These are phyloP conservation scores for Dorcus hopei DNA, from an alignment of 2,888 invertebrate genomes.

Conservation along the genomic window DNA sequence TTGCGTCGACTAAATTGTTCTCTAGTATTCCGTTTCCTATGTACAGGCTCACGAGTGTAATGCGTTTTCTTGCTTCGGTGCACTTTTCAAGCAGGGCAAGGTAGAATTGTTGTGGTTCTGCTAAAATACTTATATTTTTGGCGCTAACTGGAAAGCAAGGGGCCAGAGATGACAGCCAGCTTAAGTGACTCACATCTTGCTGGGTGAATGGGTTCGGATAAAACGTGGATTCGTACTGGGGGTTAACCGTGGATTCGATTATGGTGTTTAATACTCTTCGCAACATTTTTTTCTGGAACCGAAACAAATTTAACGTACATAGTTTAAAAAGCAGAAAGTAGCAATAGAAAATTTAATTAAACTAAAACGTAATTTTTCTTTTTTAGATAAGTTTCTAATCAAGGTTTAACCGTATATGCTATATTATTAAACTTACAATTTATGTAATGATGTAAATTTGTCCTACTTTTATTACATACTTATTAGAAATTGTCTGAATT, in stretches of 20 bases:
- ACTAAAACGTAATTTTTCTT: too few species aligned
- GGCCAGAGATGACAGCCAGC: constrained; percentile 60
- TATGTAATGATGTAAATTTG: too few species aligned
- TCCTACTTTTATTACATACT: too few species aligned
- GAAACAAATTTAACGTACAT: too few species aligned
- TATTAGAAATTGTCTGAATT: too few species aligned
- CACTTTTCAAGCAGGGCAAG: constrained; percentile 67
- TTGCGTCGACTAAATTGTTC: constrained; percentile 67
- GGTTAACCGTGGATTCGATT: constrained; percentile 37
- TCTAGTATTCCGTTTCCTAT: constrained; percentile 87
- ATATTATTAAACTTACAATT: too few species aligned
- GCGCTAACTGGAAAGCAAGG: constrained; percentile 70
- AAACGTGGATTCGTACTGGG: constrained; percentile 28
- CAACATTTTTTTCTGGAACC: constrained; percentile 33
- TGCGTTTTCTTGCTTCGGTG: constrained; percentile 62
- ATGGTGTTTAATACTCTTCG: constrained; percentile 41
- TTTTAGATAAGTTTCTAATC: too few species aligned
- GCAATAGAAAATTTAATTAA: too few species aligned
- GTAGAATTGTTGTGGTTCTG: constrained; percentile 76
- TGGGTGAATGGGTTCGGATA: constrained; percentile 41
- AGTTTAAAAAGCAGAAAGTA: too few species aligned
- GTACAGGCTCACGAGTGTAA: constrained; percentile 87
- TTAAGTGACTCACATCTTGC: constrained; percentile 39
- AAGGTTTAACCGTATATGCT: too few species aligned
- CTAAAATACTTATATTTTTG: constrained; percentile 68